A percentile compares a stretch with the other conserved stretches of the same genome.
Conservation (phyloP, 2,888 invertebrate genomes). For the Aporophyla lueneburgensis region DNA sequence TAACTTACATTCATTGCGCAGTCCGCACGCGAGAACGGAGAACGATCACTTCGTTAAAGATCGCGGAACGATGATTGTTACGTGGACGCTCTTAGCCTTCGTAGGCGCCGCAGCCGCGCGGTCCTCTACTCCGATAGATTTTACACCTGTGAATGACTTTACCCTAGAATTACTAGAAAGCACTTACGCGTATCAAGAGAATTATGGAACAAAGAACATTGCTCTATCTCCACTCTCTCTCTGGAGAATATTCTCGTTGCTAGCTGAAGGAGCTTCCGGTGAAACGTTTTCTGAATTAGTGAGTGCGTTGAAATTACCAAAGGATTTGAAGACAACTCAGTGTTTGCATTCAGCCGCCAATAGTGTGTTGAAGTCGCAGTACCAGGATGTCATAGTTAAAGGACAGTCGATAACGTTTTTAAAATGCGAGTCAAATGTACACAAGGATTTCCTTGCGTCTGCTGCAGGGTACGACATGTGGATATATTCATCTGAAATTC, state of each 20-base stretch:
- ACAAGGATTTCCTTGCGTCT: conserved; percentile 84
- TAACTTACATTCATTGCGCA: conserved; percentile 80
- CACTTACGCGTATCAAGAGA: conserved; percentile 82
- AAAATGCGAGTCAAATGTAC: conserved; percentile 78
- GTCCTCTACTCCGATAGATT: conserved; percentile 77
- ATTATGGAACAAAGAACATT: conserved; percentile 81
- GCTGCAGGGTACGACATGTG: conserved; percentile 88
- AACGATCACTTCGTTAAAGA: conserved; percentile 74
- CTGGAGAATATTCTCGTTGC: conserved; percentile 85
- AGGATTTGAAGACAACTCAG: conserved; percentile 81
- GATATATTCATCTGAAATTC: conserved; percentile 90
- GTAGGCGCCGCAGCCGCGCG: conserved; percentile 73
- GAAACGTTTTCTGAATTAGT: conserved; percentile 84
- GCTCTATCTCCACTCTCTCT: conserved; percentile 85
- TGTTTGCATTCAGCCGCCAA: conserved; percentile 79
- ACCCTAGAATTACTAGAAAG: conserved; percentile 83
- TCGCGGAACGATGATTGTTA: conserved; percentile 73
- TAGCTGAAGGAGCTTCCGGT: conserved; percentile 86
- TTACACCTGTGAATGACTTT: conserved; percentile 81
- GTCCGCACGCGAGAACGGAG: conserved; percentile 82
- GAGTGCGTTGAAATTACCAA: conserved; percentile 79
- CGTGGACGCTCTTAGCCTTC: conserved; percentile 78
- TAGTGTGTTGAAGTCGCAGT: conserved; percentile 76
- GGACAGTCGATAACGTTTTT: conserved; percentile 83
- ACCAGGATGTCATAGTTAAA: conserved; percentile 79